Evolutionary conservation across 2,888 invertebrate species (phyloP).

Genomic region (Lochmaea capreae): DNA sequence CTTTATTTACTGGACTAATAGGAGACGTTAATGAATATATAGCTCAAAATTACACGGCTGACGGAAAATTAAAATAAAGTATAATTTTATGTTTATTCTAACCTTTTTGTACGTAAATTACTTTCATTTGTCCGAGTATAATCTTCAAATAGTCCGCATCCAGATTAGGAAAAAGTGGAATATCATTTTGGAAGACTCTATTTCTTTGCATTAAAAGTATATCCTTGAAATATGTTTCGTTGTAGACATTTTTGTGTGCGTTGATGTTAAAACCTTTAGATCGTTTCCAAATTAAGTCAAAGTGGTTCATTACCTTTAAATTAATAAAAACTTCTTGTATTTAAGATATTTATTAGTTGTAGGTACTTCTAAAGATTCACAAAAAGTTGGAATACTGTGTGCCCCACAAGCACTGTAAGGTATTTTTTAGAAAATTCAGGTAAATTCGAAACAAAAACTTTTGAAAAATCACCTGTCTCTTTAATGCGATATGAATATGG

Average conservation of each 20-base stretch:
- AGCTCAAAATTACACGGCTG: too few relatives aligned
- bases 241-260: slow-evolving; percentile 5
- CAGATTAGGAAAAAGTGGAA: slow-evolving; percentile 34
- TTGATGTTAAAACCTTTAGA: slow-evolving; percentile 26
- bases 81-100: not conserved
- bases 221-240: slow-evolving; percentile 10
- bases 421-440: not conserved
- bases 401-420: too few relatives aligned
- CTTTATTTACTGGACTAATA: too few relatives aligned
- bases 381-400: too few relatives aligned
- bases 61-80: too few relatives aligned
- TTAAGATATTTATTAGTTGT: too few relatives aligned
- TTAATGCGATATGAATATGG: slow-evolving; percentile 18
- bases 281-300: slow-evolving; percentile 34
- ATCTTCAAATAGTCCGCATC: slow-evolving; percentile 29
- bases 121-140: slow-evolving; percentile 29
- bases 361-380: not conserved
- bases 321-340: not conserved
- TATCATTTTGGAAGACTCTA: slow-evolving; percentile 24
- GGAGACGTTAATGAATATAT: not conserved
- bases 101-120: slow-evolving; percentile 40
- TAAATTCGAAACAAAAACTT: not conserved
- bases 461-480: slow-evolving; percentile 23
- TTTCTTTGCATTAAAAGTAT: slow-evolving; percentile 24
- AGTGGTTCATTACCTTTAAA: slow-evolving; percentile 37